Evolutionary conservation across 2,888 invertebrate species (phyloP).

Genomic region (Palloptera scutellata): DNA sequence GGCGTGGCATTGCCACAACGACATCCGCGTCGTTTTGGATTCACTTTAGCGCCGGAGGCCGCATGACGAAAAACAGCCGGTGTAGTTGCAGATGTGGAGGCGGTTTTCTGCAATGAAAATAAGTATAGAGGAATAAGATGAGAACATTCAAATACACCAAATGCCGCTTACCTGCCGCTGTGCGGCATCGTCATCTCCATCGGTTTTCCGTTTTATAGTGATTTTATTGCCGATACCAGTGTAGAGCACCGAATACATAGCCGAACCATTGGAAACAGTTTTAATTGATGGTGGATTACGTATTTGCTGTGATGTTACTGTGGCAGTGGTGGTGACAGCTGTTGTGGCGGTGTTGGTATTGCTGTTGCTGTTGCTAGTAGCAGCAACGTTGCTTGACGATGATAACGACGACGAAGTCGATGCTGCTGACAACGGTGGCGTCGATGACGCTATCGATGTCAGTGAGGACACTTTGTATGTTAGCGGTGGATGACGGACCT

Average conservation of each 20-base stretch:
- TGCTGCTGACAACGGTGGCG: slow-evolving; percentile 11
- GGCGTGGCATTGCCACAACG: slow-evolving; percentile 91
- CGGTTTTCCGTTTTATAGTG: slow-evolving; percentile 80
- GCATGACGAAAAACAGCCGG: background rate
- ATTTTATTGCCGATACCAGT: slow-evolving; percentile 84
- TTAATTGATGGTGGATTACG: slow-evolving; percentile 55
- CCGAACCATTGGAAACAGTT: slow-evolving; percentile 68
- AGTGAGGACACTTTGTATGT: slow-evolving; percentile 35
- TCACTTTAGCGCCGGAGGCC: slow-evolving; percentile 34
- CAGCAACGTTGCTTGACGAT: background rate
- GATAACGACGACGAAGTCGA: slow-evolving; percentile 17
- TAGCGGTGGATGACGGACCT: slow-evolving; percentile 21
- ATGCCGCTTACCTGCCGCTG: slow-evolving; percentile 38
- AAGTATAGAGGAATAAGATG: slow-evolving; percentile 5
- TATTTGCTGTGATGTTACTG: slow-evolving; percentile 40
- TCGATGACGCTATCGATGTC: slow-evolving; percentile 22
- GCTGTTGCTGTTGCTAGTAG: slow-evolving; percentile 21
- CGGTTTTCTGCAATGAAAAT: slow-evolving; percentile 38
- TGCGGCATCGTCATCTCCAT: slow-evolving; percentile 67
- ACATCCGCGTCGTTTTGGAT: slow-evolving; percentile 76
- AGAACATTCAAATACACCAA: slow-evolving; percentile 4
- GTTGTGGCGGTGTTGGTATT: slow-evolving; percentile 30
- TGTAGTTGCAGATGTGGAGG: slow-evolving; percentile 31
- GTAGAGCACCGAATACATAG: slow-evolving; percentile 81
- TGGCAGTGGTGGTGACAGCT: slow-evolving; percentile 36